These are phyloP conservation scores for Scalopus aquaticus DNA, from an alignment of 2,113 vertebrate species.

Conservation along the genomic window DNA sequence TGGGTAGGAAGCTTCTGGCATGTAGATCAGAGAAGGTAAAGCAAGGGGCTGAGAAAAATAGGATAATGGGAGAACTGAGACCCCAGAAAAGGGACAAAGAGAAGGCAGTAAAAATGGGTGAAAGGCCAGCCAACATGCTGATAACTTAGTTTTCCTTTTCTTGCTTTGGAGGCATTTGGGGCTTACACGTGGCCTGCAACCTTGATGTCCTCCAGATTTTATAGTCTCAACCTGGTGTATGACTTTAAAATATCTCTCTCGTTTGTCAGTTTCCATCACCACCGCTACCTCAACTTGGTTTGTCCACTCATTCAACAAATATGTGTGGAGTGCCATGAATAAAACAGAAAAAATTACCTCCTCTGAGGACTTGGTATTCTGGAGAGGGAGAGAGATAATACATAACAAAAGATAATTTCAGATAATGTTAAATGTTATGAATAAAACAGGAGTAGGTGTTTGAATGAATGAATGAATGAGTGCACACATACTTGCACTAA, in stretches of 20 bases:
- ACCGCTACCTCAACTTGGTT: no score
- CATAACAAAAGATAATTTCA: constrained; percentile 28
- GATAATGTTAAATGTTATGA: constrained; percentile 12
- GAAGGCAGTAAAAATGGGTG: background rate
- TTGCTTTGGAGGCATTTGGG: background rate
- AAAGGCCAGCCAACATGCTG: background rate
- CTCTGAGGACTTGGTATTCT: background rate
- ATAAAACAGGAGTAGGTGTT: background rate
- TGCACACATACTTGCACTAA: background rate
- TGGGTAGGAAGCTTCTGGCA: background rate
- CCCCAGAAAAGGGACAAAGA: background rate
- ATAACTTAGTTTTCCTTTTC: constrained; percentile 8
- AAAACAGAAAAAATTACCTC: background rate
- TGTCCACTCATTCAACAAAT: background rate
- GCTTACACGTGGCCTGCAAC: background rate
- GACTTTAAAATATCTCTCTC: background rate
- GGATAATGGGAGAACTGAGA: background rate
- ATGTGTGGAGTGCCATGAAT: background rate
- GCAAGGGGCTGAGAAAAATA: background rate
- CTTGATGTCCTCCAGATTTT: constrained; percentile 4
- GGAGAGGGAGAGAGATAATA: background rate
- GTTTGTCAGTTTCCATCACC: background rate
- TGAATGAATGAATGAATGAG: background rate
- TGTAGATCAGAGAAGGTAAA: background rate
- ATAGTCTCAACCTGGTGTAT: background rate